Conservation (phyloP, 2,113 vertebrate genomes). For the Rhodinocichla rosea region DNA sequence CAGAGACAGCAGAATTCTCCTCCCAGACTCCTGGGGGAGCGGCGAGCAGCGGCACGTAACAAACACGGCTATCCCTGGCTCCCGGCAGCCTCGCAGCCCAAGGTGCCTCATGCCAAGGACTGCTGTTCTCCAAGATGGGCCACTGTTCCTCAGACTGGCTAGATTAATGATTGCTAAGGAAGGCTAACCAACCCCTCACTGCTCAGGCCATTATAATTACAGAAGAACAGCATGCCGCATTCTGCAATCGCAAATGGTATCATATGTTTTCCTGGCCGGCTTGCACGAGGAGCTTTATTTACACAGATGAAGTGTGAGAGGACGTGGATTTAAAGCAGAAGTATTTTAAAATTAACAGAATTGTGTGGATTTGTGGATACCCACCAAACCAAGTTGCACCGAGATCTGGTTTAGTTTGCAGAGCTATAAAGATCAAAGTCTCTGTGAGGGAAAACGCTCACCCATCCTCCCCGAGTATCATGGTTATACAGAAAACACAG, state of each 20-base stretch:
- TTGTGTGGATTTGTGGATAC: accelerated
- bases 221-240: constrained; percentile 90
- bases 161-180: constrained; percentile 80
- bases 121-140: constrained; percentile 75
- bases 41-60: constrained; percentile 29
- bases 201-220: constrained; percentile 91
- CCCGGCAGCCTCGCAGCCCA: constrained; percentile 29
- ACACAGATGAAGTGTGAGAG: neutral
- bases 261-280: constrained; percentile 91
- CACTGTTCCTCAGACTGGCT: constrained; percentile 51
- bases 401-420: neutral
- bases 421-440: neutral
- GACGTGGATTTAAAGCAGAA: neutral
- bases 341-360: neutral
- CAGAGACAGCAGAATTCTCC: neutral
- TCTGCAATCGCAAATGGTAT: constrained; percentile 91
- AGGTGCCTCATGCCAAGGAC: constrained; percentile 70
- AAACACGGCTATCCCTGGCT: constrained; percentile 48
- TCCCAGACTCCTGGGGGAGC: constrained; percentile 43
- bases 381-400: neutral
- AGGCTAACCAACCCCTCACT: constrained; percentile 74
- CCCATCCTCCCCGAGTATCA: accelerated
- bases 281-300: constrained; percentile 53
- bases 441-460: neutral
- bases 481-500: neutral